phyloP scores from a whole-genome alignment of 1,140 invertebrate genomes.

The Pollicipes pollicipes region DNA sequence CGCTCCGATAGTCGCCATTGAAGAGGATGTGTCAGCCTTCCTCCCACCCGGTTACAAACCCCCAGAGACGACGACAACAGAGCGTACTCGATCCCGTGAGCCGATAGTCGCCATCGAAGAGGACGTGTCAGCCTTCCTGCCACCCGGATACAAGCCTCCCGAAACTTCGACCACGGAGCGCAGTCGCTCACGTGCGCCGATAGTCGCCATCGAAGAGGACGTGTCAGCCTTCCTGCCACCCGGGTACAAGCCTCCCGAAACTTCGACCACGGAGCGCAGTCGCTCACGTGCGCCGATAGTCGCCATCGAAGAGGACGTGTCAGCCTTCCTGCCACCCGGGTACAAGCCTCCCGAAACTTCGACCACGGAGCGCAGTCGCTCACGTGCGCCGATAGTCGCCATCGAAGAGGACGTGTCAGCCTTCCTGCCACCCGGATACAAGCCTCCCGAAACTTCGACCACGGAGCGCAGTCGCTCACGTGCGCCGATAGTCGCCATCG shows the following conservation, averaged over 20 bases:
- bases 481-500: no score
- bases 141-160: constrained; percentile 35
- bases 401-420: no score
- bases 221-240: constrained; percentile 9
- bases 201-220: constrained; percentile 5
- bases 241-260: constrained; percentile 4
- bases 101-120: constrained; percentile 10
- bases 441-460: no score
- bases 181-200: neutral
- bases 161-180: constrained; percentile 7
- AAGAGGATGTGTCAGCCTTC: constrained; percentile 34
- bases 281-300: neutral
- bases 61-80: constrained; percentile 8
- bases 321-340: constrained; percentile 41
- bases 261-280: neutral
- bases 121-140: constrained; percentile 42
- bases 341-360: constrained; percentile 29
- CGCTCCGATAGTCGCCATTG: neutral
- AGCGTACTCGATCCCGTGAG: neutral
- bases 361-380: no score
- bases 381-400: no score
- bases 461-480: no score
- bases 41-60: constrained; percentile 41
- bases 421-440: no score
- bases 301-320: constrained; percentile 30